These are phyloP conservation scores for Brachypterus glaber DNA, from an alignment of 2,888 invertebrate genomes.

Conservation along the genomic window DNA sequence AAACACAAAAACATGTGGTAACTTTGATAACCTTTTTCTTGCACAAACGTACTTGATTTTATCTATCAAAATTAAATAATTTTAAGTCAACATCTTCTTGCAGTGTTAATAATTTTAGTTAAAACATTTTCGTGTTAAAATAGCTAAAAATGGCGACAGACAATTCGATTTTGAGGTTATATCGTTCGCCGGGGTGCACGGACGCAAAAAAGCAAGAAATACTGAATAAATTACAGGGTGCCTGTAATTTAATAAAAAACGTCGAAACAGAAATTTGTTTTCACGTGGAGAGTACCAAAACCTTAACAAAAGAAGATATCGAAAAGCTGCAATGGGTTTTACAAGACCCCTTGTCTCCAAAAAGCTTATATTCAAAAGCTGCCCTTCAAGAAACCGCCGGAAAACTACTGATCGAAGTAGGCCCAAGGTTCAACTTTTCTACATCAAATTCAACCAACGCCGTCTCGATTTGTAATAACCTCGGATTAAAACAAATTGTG, in stretches of 20 bases:
- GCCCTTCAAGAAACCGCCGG: slow-evolving; percentile 39
- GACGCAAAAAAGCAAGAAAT: slow-evolving; percentile 50
- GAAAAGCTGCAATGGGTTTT: slow-evolving; percentile 69
- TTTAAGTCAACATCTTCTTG: too few species aligned
- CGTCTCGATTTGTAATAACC: slow-evolving; percentile 83
- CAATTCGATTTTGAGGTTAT: slow-evolving; percentile 46
- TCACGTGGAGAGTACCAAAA: slow-evolving; percentile 57
- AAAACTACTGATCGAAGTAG: slow-evolving; percentile 68
- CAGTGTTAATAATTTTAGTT: too few species aligned
- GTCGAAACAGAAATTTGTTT: slow-evolving; percentile 71
- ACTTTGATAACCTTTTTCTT: slow-evolving; percentile 5
- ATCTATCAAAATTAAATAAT: neutral
- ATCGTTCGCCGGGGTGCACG: slow-evolving; percentile 52
- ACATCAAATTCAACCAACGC: slow-evolving; percentile 95
- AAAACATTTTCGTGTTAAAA: neutral
- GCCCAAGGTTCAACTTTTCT: slow-evolving; percentile 89
- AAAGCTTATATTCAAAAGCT: slow-evolving; percentile 48
- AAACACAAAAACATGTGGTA: slow-evolving; percentile 5
- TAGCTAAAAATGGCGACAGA: slow-evolving; percentile 3
- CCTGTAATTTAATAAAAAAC: slow-evolving; percentile 41
- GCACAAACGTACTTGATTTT: too few species aligned
- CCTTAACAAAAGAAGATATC: slow-evolving; percentile 51
- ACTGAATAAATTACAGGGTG: slow-evolving; percentile 45
- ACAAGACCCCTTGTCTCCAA: slow-evolving; percentile 56
- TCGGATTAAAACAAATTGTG: slow-evolving; percentile 63